These are phyloP conservation scores for Tenthredo distinguenda DNA, from an alignment of 2,888 invertebrate genomes.

Conservation along the genomic window DNA sequence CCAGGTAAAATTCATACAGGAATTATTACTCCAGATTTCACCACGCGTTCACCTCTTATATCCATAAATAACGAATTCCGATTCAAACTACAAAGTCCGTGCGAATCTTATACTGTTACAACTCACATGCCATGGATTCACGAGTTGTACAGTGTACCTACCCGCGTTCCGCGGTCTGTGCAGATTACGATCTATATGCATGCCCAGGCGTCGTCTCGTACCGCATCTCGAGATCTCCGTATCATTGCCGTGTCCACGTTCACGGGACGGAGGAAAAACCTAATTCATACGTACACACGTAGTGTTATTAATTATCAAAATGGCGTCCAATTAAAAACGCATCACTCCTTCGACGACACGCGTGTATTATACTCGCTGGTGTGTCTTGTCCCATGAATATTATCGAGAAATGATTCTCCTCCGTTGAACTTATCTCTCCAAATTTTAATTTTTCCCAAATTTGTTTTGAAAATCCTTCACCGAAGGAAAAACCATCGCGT, in stretches of 20 bases:
- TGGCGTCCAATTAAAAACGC: slow-evolving; percentile 47
- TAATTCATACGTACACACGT: not conserved
- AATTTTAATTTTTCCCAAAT: no score
- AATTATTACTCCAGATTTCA: not conserved
- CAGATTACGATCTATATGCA: slow-evolving; percentile 35
- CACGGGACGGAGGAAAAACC: not conserved
- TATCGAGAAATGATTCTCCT: no score
- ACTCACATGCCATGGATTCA: not conserved
- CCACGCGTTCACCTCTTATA: not conserved
- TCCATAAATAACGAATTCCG: not conserved
- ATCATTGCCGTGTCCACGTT: not conserved
- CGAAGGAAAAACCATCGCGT: no score
- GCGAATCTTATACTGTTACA: not conserved
- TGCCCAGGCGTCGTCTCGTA: not conserved
- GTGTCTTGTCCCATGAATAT: not conserved
- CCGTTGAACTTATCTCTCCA: no score
- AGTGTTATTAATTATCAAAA: slow-evolving; percentile 45
- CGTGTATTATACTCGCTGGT: not conserved
- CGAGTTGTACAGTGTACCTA: not conserved
- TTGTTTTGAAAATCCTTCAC: no score
- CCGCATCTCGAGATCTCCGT: not conserved
- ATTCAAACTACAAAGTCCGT: not conserved
- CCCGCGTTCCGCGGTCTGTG: slow-evolving; percentile 33
- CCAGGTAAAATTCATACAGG: slow-evolving; percentile 6
- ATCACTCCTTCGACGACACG: slow-evolving; percentile 18